phyloP scores from a whole-genome alignment of 2,797 vertebrate species.

The Oreonectes daqikongensis region DNA sequence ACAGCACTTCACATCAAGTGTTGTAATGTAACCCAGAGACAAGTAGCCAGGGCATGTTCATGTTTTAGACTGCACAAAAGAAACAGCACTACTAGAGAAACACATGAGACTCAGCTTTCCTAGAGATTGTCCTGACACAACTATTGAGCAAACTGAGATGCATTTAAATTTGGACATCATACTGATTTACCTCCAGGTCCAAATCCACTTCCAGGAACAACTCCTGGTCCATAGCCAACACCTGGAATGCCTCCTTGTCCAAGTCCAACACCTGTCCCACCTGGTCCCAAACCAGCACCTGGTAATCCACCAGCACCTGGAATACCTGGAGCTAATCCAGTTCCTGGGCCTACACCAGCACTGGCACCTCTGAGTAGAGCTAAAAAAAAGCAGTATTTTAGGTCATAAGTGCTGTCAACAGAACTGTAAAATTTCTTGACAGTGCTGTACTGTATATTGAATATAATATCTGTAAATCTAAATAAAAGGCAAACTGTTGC shows the following conservation, averaged over 20 bases:
- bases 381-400: neutral
- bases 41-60: too few relatives aligned
- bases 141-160: neutral
- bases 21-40: too few relatives aligned
- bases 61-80: neutral
- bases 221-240: constrained; percentile 42
- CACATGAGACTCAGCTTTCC: neutral
- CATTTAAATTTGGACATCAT: neutral
- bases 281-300: constrained; percentile 40
- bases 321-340: constrained; percentile 55
- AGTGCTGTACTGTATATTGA: neutral
- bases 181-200: constrained; percentile 53
- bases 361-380: constrained; percentile 61
- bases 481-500: constrained; percentile 5
- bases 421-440: neutral
- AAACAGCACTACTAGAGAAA: neutral
- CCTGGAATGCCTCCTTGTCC: constrained; percentile 34
- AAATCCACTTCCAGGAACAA: constrained; percentile 9
- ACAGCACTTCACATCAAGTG: too few relatives aligned
- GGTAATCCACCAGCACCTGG: constrained; percentile 32
- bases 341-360: constrained; percentile 45
- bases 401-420: neutral
- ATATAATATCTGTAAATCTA: too few relatives aligned
- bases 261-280: constrained; percentile 56
- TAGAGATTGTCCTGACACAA: neutral